These are phyloP conservation scores for Charanyca ferruginea DNA, from an alignment of 2,888 invertebrate genomes.

Conservation along the genomic window DNA sequence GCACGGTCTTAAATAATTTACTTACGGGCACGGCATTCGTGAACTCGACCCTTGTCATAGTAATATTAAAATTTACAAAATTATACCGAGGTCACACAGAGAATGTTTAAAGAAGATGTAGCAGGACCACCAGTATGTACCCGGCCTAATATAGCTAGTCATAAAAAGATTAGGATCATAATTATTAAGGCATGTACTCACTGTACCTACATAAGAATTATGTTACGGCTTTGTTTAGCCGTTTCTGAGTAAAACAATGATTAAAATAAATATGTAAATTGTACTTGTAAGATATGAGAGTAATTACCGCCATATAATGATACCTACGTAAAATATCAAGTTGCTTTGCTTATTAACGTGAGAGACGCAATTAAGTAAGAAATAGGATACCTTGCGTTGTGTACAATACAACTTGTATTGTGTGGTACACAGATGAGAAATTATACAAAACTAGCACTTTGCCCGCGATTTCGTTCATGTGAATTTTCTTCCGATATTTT, in stretches of 20 bases:
- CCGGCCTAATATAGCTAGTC: conserved; percentile 14
- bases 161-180: conserved; percentile 56
- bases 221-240: conserved; percentile 13
- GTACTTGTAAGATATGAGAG: conserved; percentile 27
- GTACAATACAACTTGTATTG: conserved; percentile 1
- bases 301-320: conserved; percentile 35
- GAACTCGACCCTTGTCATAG: conserved; percentile 71
- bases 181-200: conserved; percentile 40
- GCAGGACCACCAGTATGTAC: conserved; percentile 23
- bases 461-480: no score
- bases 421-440: background rate
- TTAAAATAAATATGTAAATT: conserved; percentile 31
- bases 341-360: conserved; percentile 28
- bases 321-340: conserved; percentile 30
- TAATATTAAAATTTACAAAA: conserved; percentile 67
- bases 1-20: conserved; percentile 66
- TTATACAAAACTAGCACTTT: background rate
- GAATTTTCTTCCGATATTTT: no score
- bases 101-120: conserved; percentile 65
- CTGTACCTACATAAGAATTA: conserved; percentile 21
- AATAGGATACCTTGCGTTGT: background rate
- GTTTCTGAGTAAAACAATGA: conserved; percentile 15
- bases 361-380: conserved; percentile 6
- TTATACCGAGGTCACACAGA: conserved; percentile 57
- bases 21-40: conserved; percentile 53